A percentile compares a stretch with the other conserved stretches of the same genome.
Conservation (phyloP, 2,113 vertebrate genomes). For the Anseranas semipalmata region DNA sequence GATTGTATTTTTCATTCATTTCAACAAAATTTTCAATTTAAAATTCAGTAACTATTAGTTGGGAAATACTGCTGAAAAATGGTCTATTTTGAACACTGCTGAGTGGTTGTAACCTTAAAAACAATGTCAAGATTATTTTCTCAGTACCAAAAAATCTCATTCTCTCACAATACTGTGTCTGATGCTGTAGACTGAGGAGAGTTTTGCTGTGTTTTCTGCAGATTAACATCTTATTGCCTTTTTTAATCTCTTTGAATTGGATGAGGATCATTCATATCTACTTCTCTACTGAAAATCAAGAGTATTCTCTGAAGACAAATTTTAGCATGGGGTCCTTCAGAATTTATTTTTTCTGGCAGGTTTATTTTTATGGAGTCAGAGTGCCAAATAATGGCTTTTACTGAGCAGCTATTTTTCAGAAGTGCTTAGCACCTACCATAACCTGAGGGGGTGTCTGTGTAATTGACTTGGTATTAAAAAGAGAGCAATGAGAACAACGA, state of each 20-base stretch:
- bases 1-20: background rate
- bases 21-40: background rate
- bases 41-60: background rate
- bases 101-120: background rate
- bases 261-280: background rate
- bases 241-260: background rate
- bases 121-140: background rate
- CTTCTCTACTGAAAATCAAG: background rate
- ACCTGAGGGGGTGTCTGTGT: background rate
- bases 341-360: background rate
- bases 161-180: background rate
- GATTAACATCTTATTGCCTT: background rate
- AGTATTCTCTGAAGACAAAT: background rate
- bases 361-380: background rate
- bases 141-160: background rate
- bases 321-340: background rate
- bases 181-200: background rate
- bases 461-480: conserved; percentile 10
- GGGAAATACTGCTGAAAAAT: background rate
- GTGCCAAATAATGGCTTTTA: background rate
- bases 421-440: background rate
- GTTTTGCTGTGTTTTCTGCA: background rate
- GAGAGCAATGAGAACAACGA: background rate
- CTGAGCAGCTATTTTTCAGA: background rate
- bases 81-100: background rate